A percentile compares a stretch with the other conserved stretches of the same genome.
Conservation (phyloP, 1,140 invertebrate species). For the Drosophila truncata region DNA sequence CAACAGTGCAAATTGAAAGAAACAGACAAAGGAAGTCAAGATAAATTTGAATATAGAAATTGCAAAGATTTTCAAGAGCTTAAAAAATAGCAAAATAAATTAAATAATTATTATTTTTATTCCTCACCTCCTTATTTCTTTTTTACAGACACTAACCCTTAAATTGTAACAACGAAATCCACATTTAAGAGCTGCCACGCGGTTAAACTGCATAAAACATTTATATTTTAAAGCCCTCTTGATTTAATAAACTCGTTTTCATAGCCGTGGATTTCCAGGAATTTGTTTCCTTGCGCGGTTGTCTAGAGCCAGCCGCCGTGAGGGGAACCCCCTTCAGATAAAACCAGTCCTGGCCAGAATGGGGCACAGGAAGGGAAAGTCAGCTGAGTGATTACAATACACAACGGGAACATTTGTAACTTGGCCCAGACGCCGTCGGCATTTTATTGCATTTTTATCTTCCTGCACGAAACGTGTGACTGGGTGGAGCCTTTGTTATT, state of each 20-base stretch:
- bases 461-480: slow-evolving; percentile 3
- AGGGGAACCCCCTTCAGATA: slow-evolving; percentile 15
- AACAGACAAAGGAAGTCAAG: slow-evolving; percentile 7
- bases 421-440: slow-evolving; percentile 22
- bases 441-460: slow-evolving; percentile 73
- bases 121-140: background rate
- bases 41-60: slow-evolving; percentile 2
- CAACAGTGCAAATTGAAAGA: slow-evolving; percentile 11
- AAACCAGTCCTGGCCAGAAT: background rate
- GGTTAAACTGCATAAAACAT: slow-evolving; percentile 8
- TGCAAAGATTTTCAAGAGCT: background rate
- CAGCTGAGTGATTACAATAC: slow-evolving; percentile 61
- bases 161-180: background rate
- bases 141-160: background rate
- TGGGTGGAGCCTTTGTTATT: slow-evolving; percentile 31
- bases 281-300: slow-evolving; percentile 9
- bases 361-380: background rate
- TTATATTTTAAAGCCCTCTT: slow-evolving; percentile 11
- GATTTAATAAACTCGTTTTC: slow-evolving; percentile 20
- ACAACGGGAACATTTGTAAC: slow-evolving; percentile 55
- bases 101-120: background rate
- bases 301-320: slow-evolving; percentile 5
- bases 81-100: background rate
- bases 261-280: slow-evolving; percentile 9
- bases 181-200: background rate